These are phyloP conservation scores for Nebria ingens DNA, from an alignment of 1,140 invertebrate species.

Conservation along the genomic window DNA sequence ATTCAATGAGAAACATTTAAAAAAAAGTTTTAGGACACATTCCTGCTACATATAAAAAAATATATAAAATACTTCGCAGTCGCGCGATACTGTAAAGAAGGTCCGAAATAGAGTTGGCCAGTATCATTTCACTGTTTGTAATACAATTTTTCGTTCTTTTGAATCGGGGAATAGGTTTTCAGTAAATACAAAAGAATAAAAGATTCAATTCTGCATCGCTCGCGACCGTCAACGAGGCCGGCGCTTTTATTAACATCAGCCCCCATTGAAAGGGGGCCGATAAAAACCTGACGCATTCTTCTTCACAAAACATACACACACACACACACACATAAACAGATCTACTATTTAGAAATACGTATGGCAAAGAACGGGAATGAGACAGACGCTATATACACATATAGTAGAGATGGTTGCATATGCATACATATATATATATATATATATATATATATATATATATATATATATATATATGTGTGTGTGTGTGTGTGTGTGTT, in stretches of 20 bases:
- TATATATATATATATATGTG: conserved; percentile 1
- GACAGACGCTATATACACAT: no score
- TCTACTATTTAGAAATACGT: background rate
- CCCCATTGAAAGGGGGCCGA: conserved; percentile 5
- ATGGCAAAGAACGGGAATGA: no score
- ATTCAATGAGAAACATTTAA: no score
- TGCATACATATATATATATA: conserved; percentile 2
- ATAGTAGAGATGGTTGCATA: no score
- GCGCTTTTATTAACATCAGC: conserved; percentile 6
- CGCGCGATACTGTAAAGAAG: conserved; percentile 1
- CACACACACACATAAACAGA: background rate
- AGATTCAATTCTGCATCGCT: conserved; percentile 8
- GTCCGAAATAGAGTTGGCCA: conserved; percentile 8
- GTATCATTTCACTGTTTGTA: conserved; percentile 9
- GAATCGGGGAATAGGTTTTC: conserved; percentile 6
- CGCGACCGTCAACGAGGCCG: background rate
- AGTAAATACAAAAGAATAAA: conserved; percentile 10
- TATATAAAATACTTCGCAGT: no score
- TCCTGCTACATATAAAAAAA: no score
- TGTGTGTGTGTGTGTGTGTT: no score
- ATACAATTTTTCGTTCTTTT: conserved; percentile 9
- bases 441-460: background rate
- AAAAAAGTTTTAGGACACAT: no score
- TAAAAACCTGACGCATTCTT: conserved; percentile 9
- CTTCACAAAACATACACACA: background rate